Conservation (phyloP, 2,113 vertebrate species). For the Elgaria multicarinata region DNA sequence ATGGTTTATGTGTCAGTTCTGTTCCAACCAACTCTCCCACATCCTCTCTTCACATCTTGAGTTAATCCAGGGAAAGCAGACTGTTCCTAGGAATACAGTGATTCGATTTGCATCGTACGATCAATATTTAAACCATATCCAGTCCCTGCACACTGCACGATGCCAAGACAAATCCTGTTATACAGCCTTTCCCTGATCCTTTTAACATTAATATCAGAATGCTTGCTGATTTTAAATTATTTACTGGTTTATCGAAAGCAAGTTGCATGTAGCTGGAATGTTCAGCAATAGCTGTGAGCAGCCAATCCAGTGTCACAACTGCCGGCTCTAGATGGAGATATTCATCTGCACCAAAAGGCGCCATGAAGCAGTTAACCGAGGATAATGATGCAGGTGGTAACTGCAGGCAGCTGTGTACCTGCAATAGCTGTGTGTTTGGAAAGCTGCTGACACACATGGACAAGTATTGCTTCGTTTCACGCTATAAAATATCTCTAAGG, state of each 20-base stretch:
- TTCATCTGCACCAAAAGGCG: background rate
- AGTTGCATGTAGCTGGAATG: background rate
- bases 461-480: background rate
- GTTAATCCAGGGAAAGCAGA: background rate
- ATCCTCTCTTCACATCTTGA: background rate
- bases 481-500: background rate
- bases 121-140: background rate
- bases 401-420: background rate
- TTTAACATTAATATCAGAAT: background rate
- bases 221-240: background rate
- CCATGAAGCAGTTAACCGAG: background rate
- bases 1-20: background rate
- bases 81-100: background rate
- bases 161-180: background rate
- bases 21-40: background rate
- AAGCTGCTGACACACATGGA: background rate
- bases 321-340: background rate
- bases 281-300: background rate
- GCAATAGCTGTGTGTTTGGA: background rate
- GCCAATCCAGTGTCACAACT: background rate
- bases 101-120: slow-evolving; percentile 12
- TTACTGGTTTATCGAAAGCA: background rate
- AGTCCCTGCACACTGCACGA: background rate
- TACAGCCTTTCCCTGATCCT: background rate
- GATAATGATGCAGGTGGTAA: background rate